Percentiles rank a stretch among this genome's conserved stretches.
Evolutionary conservation across 2,888 invertebrate genomes (phyloP).

Genomic region (Spodoptera littoralis): DNA sequence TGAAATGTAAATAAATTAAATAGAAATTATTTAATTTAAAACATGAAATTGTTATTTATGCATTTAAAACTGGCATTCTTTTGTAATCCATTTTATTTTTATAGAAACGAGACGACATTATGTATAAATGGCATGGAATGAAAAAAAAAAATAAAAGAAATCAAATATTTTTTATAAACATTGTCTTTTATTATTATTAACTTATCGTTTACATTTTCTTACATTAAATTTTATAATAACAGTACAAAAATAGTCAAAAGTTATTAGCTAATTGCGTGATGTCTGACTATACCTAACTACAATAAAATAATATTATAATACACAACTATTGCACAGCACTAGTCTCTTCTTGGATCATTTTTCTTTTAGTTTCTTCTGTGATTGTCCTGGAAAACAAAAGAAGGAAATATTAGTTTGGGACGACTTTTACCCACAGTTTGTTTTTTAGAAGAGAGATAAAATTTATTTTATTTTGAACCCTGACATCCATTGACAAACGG

Average conservation of each 20-base stretch:
- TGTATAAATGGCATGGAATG: constrained; percentile 11
- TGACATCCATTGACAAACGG: too few relatives aligned
- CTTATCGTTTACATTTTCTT: constrained; percentile 52
- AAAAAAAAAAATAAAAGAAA: constrained; percentile 28
- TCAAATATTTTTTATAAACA: constrained; percentile 50
- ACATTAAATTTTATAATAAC: constrained; percentile 54
- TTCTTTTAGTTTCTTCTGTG: constrained; percentile 83
- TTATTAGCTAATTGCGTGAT: constrained; percentile 72
- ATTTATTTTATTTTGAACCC: too few relatives aligned
- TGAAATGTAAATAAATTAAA: constrained; percentile 12
- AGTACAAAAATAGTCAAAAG: constrained; percentile 78
- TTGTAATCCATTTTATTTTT: constrained; percentile 10
- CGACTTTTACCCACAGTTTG: too few relatives aligned
- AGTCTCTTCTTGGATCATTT: constrained; percentile 72
- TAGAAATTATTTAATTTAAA: constrained; percentile 9
- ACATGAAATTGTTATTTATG: constrained; percentile 17
- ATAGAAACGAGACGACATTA: not conserved
- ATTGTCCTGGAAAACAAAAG: constrained; percentile 77
- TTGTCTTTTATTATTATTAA: constrained; percentile 61
- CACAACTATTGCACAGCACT: constrained; percentile 61
- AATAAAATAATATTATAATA: constrained; percentile 40
- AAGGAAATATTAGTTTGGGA: not conserved
- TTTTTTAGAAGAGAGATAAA: too few relatives aligned
- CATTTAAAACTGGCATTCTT: constrained; percentile 38
- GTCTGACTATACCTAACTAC: constrained; percentile 71